Evolutionary conservation across 2,113 vertebrate genomes (phyloP), one percentile per base, ranked within the genome.

Genomic region (Podarcis raffonei): DNA sequence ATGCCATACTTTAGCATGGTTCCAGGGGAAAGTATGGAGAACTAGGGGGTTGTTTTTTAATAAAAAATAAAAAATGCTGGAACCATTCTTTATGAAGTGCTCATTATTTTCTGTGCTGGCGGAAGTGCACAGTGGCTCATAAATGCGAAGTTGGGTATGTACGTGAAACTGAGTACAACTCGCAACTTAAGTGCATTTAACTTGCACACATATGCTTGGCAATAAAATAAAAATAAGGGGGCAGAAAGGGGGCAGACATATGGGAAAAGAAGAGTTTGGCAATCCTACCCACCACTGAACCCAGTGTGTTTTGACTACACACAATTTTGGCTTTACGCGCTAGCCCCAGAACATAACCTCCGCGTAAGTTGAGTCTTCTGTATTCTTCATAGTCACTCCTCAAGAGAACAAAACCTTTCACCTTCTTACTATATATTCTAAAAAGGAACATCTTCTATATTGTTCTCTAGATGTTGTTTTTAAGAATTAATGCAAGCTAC

Each of bases 401-500:
- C 18, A n/a, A 6, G n/a, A 27, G 9, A 42, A 22, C 7, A 42
- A n/a, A 11, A 57, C 7, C 27, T 53, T n/a, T 53, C 16, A 42
- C 15, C 6, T 69, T 69, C 15, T 48, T n/a, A 48, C 42, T 18
- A 62, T 39, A 39, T 48, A 81, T 35, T 35, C 53, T 32, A 59
- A 59, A 35, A 32, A 81, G n/a, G 59, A 84, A 66, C 11, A 42
- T 66, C 37, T 79, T 90, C 72, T 93, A 0, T 94, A 87, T 32
- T 89, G 81, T 88, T 89, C 94, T 90, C 42, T 94, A 99, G 99
- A 98, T 98, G 97, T 87, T 99, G 95, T 99, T 99, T 89, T 96
- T 98, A 91, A 97, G 97, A 95, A 99, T 99, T 83, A 99, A 99
- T 0, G 96, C 97, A 89, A 98, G 98, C 94, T 98, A 98, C 93